A percentile compares a stretch with the other conserved stretches of the same genome.
phyloP scores from a whole-genome alignment of 2,113 vertebrate species.

The Willisornis vidua region DNA sequence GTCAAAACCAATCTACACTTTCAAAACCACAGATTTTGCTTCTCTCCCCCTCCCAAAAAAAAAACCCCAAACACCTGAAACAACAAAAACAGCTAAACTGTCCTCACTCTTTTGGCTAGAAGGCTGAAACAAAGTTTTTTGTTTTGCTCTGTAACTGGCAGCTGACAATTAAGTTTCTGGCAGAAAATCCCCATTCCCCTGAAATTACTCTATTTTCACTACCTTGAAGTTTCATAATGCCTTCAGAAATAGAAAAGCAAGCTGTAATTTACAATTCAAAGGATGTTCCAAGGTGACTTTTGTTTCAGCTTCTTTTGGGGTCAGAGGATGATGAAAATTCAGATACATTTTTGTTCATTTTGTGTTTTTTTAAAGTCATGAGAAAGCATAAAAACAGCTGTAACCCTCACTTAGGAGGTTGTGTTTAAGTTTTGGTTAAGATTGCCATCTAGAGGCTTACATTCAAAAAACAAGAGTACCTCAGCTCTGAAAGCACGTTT shows the following conservation, averaged over 20 bases:
- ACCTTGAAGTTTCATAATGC: background rate
- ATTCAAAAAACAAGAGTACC: slow-evolving; percentile 66
- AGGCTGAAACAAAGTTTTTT: background rate
- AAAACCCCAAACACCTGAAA: background rate
- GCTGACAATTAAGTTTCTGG: background rate
- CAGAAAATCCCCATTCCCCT: background rate
- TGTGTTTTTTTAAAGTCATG: background rate
- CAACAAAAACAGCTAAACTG: background rate
- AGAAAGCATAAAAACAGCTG: background rate
- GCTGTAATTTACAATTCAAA: background rate
- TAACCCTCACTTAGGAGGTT: background rate
- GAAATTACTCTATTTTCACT: background rate
- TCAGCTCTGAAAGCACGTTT: slow-evolving; percentile 84
- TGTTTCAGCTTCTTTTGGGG: background rate
- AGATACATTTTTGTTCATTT: background rate
- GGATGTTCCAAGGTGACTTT: background rate
- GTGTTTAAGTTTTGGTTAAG: background rate
- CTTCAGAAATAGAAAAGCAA: background rate
- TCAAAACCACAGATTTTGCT: background rate
- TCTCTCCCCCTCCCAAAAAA: background rate
- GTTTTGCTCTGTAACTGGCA: background rate
- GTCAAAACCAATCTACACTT: background rate
- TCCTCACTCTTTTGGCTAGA: background rate
- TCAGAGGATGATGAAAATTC: background rate
- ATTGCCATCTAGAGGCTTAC: slow-evolving; percentile 62